phyloP scores from a whole-genome alignment of 2,797 vertebrate genomes.

The Rachycentron canadum region DNA sequence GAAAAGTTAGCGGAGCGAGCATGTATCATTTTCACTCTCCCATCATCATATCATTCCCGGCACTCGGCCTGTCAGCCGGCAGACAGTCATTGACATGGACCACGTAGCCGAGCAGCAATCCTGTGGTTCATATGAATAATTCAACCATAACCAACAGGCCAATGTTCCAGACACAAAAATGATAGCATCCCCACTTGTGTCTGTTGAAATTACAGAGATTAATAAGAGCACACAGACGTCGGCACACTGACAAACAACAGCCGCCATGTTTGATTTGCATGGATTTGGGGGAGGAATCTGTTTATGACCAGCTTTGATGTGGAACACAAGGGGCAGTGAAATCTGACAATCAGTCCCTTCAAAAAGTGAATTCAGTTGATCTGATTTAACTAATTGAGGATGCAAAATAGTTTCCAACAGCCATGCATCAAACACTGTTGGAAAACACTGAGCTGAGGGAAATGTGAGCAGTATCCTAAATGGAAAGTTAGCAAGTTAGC shows the following conservation, averaged over 20 bases:
- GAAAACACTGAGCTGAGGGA: conserved; percentile 1
- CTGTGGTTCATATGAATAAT: conserved; percentile 79
- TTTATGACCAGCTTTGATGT: conserved; percentile 64
- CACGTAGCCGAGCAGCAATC: conserved; percentile 71
- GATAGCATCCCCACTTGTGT: conserved; percentile 74
- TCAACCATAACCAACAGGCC: conserved; percentile 81
- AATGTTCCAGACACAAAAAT: conserved; percentile 78
- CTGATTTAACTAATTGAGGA: conserved; percentile 55
- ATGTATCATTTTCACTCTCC: conserved; percentile 65
- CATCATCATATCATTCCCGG: conserved; percentile 36
- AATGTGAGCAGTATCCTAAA: neutral
- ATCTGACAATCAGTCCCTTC: conserved; percentile 23
- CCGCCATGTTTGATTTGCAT: conserved; percentile 76
- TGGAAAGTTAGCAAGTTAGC: neutral
- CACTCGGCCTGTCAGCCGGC: conserved; percentile 46
- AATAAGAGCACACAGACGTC: conserved; percentile 71
- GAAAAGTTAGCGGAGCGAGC: conserved; percentile 47
- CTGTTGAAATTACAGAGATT: conserved; percentile 81
- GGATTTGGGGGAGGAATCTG: conserved; percentile 69
- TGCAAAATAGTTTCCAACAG: conserved; percentile 26
- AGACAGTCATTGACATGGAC: conserved; percentile 72
- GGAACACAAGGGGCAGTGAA: conserved; percentile 21
- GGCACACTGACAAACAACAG: conserved; percentile 67
- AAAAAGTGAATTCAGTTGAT: conserved; percentile 48
- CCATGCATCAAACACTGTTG: conserved; percentile 22